These are phyloP conservation scores for Oreochromis aureus DNA, from an alignment of 2,113 vertebrate species.

Conservation along the genomic window DNA sequence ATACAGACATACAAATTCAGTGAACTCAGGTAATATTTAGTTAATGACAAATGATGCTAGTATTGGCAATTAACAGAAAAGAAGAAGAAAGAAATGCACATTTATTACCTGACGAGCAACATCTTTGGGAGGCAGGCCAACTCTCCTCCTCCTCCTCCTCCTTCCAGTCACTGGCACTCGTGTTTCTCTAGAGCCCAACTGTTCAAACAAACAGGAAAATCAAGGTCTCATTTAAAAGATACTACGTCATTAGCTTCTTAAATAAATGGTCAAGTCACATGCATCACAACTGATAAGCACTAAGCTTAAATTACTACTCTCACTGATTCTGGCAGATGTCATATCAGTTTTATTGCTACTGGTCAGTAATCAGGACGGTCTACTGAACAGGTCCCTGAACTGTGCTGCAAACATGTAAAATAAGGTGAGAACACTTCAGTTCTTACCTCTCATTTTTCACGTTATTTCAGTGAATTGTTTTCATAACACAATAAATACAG, in stretches of 20 bases:
- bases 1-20: neutral
- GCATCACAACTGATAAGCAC: neutral
- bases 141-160: conserved; percentile 65
- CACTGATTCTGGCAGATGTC: neutral
- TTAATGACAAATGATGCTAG: neutral
- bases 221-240: neutral
- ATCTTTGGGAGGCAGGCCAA: conserved; percentile 13
- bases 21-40: neutral
- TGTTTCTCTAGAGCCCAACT: conserved; percentile 40
- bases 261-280: neutral
- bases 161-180: conserved; percentile 31
- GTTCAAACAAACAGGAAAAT: neutral
- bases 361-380: neutral
- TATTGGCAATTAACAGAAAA: neutral
- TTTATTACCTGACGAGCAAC: conserved; percentile 62
- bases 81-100: neutral
- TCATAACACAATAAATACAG: neutral
- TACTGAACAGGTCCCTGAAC: neutral
- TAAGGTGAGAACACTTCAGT: neutral
- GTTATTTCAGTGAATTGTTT: neutral
- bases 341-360: neutral
- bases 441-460: neutral
- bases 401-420: neutral
- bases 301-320: neutral
- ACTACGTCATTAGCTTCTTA: neutral